Conservation (phyloP, 2,888 invertebrate species). For the Archaeoteleia sp. region DNA sequence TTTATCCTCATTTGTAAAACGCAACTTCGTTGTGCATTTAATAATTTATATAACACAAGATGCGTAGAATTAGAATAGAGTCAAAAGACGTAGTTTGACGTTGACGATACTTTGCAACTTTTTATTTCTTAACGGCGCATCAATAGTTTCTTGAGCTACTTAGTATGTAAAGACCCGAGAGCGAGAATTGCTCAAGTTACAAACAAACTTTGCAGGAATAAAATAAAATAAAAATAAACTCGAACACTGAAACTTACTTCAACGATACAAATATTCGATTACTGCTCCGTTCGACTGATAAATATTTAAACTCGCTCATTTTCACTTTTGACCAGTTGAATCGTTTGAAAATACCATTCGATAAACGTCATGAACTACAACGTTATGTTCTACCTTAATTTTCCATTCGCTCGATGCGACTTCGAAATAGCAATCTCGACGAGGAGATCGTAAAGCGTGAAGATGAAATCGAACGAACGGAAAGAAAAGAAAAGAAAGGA, state of each 20-base stretch:
- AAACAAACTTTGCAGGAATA: slow-evolving; percentile 1
- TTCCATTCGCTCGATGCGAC: no score
- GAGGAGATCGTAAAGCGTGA: no score
- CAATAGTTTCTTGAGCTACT: background rate
- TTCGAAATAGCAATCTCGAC: no score
- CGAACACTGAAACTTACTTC: slow-evolving; percentile 8
- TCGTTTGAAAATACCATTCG: background rate
- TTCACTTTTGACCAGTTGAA: background rate
- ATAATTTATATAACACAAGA: background rate
- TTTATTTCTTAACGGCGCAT: slow-evolving; percentile 1
- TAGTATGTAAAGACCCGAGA: background rate
- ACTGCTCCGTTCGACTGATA: background rate
- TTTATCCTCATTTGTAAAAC: no score
- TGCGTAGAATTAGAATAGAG: no score
- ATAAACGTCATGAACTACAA: background rate
- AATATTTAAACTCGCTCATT: slow-evolving; percentile 9
- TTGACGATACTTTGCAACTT: background rate
- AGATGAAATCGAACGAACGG: no score
- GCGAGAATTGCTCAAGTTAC: slow-evolving; percentile 5
- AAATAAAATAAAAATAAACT: slow-evolving; percentile 5
- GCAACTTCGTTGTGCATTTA: no score
- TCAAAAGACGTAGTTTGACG: background rate
- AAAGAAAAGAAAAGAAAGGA: no score
- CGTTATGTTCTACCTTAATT: background rate
- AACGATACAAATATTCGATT: slow-evolving; percentile 8